Conservation (phyloP, 2,113 vertebrate genomes). For the Stictonetta naevosa region DNA sequence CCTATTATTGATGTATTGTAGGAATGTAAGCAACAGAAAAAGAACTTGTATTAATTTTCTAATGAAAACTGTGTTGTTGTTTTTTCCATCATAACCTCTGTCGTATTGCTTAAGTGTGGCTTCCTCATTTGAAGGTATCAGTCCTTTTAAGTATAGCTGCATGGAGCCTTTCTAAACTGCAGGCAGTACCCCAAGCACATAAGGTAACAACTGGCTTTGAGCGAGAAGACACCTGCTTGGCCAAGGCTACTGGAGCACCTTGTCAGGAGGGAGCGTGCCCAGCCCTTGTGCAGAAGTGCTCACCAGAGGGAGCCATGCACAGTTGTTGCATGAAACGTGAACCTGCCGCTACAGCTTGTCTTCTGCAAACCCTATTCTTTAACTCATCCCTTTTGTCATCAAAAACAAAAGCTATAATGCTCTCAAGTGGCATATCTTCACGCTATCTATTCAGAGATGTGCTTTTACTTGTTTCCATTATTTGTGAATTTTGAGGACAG, state of each 20-base stretch:
- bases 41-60: neutral
- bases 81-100: neutral
- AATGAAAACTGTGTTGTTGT: neutral
- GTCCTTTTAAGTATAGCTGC: neutral
- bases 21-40: neutral
- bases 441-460: neutral
- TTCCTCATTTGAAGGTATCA: neutral
- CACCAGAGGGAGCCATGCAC: neutral
- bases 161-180: neutral
- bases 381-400: neutral
- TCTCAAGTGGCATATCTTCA: neutral
- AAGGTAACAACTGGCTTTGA: neutral
- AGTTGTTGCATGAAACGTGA: neutral
- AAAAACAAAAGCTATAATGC: neutral
- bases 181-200: neutral
- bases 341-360: neutral
- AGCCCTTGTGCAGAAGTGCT: neutral
- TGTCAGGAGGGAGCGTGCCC: neutral
- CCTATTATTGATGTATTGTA: constrained; percentile 29
- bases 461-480: neutral
- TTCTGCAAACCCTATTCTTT: neutral
- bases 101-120: neutral
- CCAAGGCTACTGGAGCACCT: neutral
- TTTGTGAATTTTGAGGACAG: neutral
- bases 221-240: neutral